Percentiles rank a stretch among this genome's conserved stretches.
Conservation (phyloP, 2,888 invertebrate genomes). For the Strigamia maritima region DNA sequence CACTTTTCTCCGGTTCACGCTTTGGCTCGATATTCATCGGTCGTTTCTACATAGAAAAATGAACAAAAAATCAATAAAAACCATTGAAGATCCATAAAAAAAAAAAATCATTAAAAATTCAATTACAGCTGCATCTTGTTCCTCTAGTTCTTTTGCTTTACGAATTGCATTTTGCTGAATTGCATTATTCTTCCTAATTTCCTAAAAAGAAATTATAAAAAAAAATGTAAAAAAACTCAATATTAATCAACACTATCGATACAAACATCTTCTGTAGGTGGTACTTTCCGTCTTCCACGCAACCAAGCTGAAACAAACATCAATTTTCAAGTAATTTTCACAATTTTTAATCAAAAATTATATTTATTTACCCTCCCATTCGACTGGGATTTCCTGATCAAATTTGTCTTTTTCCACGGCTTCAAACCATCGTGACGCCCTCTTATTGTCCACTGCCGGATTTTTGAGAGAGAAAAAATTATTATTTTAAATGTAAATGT, state of each 20-base stretch:
- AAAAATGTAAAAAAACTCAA: too few relatives aligned
- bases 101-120: too few relatives aligned
- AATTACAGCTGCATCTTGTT: conserved; percentile 48
- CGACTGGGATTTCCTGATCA: conserved; percentile 72
- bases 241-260: neutral
- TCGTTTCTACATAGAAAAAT: conserved; percentile 49
- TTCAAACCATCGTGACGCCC: conserved; percentile 68
- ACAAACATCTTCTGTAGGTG: conserved; percentile 62
- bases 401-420: conserved; percentile 64
- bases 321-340: too few relatives aligned
- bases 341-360: too few relatives aligned
- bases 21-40: conserved; percentile 37
- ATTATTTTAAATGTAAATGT: neutral
- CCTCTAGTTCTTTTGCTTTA: conserved; percentile 70
- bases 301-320: conserved; percentile 63
- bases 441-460: conserved; percentile 64
- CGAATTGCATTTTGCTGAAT: conserved; percentile 69
- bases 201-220: too few relatives aligned
- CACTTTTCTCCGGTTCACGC: conserved; percentile 33
- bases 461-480: conserved; percentile 51
- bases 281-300: conserved; percentile 62
- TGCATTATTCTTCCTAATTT: conserved; percentile 67
- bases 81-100: too few relatives aligned
- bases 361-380: conserved; percentile 65
- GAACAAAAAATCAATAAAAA: conserved; percentile 48